phyloP scores from a whole-genome alignment of 2,797 vertebrate species.

The Taenioides sp. region DNA sequence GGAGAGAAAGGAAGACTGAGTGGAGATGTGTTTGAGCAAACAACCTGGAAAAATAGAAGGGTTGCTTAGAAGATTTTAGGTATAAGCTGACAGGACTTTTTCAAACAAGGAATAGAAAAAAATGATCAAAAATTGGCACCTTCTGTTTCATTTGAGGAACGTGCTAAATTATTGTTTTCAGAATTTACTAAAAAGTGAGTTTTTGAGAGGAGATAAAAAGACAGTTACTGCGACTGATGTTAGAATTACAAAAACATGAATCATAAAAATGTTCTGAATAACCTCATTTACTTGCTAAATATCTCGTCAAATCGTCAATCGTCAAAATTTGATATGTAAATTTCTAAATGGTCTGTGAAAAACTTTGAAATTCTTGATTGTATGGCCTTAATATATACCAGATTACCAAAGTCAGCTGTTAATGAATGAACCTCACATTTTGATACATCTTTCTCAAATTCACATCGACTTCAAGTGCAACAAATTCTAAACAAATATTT shows the following conservation, averaged over 20 bases:
- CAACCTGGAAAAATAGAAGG: constrained; percentile 40
- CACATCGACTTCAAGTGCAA: too few relatives aligned
- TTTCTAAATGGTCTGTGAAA: too few relatives aligned
- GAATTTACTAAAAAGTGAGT: constrained; percentile 59
- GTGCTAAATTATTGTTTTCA: constrained; percentile 67
- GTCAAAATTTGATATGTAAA: neutral
- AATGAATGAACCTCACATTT: neutral
- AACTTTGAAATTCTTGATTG: too few relatives aligned
- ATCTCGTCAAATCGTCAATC: neutral
- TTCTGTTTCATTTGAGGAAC: constrained; percentile 60
- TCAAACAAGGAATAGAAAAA: neutral
- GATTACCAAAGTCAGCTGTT: neutral
- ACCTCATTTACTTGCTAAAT: neutral
- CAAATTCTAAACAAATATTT: too few relatives aligned
- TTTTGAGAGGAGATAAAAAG: constrained; percentile 28
- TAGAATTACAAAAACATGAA: neutral
- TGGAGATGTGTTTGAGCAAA: constrained; percentile 26
- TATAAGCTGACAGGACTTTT: constrained; percentile 37
- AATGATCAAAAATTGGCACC: constrained; percentile 21
- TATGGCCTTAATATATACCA: too few relatives aligned
- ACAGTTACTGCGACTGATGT: constrained; percentile 11
- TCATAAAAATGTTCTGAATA: constrained; percentile 10
- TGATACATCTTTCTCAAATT: too few relatives aligned
- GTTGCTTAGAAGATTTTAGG: constrained; percentile 39
- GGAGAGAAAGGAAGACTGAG: constrained; percentile 13